These are phyloP conservation scores for Notodonta ziczac DNA, from an alignment of 2,888 invertebrate genomes.

Conservation along the genomic window DNA sequence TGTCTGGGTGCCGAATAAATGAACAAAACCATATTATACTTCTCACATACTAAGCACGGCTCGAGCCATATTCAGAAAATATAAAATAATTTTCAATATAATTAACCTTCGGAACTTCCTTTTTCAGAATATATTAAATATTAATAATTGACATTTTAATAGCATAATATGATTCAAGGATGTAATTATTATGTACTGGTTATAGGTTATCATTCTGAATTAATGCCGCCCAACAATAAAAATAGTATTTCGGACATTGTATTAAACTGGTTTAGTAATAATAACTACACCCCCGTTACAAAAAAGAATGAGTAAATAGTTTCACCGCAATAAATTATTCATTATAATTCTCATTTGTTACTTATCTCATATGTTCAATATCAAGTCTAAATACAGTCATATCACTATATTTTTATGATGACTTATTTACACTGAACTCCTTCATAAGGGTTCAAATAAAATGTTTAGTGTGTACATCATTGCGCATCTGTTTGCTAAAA, in stretches of 20 bases:
- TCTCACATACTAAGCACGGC: slow-evolving; percentile 34
- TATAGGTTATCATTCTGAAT: neutral
- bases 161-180: slow-evolving; percentile 48
- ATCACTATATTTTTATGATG: slow-evolving; percentile 67
- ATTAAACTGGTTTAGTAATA: slow-evolving; percentile 38
- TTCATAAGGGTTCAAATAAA: slow-evolving; percentile 74
- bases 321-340: slow-evolving; percentile 69
- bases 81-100: slow-evolving; percentile 10
- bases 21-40: slow-evolving; percentile 79
- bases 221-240: slow-evolving; percentile 4
- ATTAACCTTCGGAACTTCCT: slow-evolving; percentile 27
- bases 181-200: slow-evolving; percentile 46
- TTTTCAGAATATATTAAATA: slow-evolving; percentile 42
- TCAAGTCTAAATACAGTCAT: slow-evolving; percentile 61
- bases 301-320: slow-evolving; percentile 61
- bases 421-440: slow-evolving; percentile 78
- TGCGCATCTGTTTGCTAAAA: slow-evolving; percentile 77
- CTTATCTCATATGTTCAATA: slow-evolving; percentile 68
- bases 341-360: slow-evolving; percentile 71
- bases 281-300: slow-evolving; percentile 56
- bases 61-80: slow-evolving; percentile 14
- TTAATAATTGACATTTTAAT: slow-evolving; percentile 70
- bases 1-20: slow-evolving; percentile 42
- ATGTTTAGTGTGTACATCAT: slow-evolving; percentile 71
- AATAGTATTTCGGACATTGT: slow-evolving; percentile 18